phyloP scores from a whole-genome alignment of 2,797 vertebrate species.

The Spea hammondii region DNA sequence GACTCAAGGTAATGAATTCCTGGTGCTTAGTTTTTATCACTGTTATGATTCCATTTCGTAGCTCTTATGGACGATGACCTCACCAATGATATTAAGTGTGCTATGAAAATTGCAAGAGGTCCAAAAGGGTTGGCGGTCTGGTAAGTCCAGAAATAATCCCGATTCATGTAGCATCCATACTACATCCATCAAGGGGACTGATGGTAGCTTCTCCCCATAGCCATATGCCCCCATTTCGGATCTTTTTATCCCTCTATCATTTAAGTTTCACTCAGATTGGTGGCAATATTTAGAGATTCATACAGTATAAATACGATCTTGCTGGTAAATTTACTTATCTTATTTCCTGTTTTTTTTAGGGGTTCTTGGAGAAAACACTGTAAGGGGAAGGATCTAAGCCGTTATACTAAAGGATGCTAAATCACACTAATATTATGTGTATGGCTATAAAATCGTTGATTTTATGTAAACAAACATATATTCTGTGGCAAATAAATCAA shows the following conservation, averaged over 20 bases:
- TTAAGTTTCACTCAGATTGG: too few relatives aligned
- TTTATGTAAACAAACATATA: neutral
- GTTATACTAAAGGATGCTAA: neutral
- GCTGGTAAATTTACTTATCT: too few relatives aligned
- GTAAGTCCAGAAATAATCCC: neutral
- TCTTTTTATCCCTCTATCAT: too few relatives aligned
- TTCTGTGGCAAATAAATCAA: too few relatives aligned
- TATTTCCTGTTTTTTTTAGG: neutral
- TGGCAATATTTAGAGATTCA: too few relatives aligned
- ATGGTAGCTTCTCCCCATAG: too few relatives aligned
- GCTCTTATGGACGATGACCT: neutral
- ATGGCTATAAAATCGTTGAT: neutral
- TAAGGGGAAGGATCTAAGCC: neutral
- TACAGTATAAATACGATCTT: too few relatives aligned
- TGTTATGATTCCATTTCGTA: neutral
- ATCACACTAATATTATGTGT: neutral
- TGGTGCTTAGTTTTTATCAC: too few relatives aligned
- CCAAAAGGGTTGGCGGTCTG: neutral
- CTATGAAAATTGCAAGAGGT: neutral
- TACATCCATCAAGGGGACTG: too few relatives aligned
- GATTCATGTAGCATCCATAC: too few relatives aligned
- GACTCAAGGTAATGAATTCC: too few relatives aligned
- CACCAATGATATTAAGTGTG: constrained; percentile 1
- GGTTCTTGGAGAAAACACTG: neutral
- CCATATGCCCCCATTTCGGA: too few relatives aligned